A percentile compares a stretch with the other conserved stretches of the same genome.
Evolutionary conservation across 2,113 vertebrate genomes (phyloP).

Genomic region (Chaetops frenatus): DNA sequence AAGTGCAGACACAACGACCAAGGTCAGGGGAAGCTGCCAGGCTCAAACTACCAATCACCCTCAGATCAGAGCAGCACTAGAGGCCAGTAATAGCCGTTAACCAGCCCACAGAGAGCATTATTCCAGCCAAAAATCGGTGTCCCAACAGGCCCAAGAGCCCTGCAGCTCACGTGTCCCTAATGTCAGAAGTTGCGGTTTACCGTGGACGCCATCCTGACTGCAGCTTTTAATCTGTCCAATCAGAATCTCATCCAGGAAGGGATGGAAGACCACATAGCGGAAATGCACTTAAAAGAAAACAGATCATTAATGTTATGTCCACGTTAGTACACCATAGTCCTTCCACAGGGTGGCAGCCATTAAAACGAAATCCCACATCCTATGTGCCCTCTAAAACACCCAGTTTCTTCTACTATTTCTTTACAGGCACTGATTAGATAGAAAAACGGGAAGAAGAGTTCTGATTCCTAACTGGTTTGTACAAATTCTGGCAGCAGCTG

Average conservation of each 20-base stretch:
- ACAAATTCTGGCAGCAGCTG: not conserved
- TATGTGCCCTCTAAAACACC: not conserved
- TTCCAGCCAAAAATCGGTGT: not conserved
- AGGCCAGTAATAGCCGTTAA: not conserved
- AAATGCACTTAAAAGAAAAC: conserved; percentile 81
- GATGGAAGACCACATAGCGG: conserved; percentile 92
- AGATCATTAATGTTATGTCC: not conserved
- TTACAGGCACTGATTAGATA: not conserved
- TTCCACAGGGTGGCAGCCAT: not conserved
- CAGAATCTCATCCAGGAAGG: conserved; percentile 93
- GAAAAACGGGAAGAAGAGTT: not conserved
- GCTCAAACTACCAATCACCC: not conserved
- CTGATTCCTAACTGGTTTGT: not conserved
- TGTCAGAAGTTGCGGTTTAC: conserved; percentile 38
- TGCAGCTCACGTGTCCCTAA: not conserved
- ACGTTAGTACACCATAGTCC: not conserved
- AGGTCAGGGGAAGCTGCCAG: not conserved
- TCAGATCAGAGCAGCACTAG: not conserved
- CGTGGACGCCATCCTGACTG: conserved; percentile 91
- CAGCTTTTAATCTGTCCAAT: conserved; percentile 93
- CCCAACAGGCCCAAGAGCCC: not conserved
- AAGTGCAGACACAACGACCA: not conserved
- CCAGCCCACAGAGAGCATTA: not conserved
- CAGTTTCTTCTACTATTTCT: not conserved
- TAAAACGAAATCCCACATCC: not conserved